phyloP scores from a whole-genome alignment of 2,113 vertebrate species.

The Poeciliopsis retropinna region DNA sequence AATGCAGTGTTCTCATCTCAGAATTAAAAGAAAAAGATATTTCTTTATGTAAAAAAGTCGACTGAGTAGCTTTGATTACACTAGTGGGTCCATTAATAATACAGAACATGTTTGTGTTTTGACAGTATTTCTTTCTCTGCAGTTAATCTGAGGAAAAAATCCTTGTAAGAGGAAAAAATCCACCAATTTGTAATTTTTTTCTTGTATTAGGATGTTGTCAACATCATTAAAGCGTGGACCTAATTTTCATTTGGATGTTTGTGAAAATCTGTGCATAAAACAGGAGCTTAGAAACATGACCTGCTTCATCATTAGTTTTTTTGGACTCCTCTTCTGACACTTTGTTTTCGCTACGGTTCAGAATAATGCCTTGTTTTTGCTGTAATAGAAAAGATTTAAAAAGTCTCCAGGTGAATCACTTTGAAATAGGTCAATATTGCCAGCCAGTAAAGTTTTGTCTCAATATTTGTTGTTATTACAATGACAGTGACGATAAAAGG shows the following conservation, averaged over 20 bases:
- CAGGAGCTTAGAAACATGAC: not conserved
- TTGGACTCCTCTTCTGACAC: too few relatives aligned
- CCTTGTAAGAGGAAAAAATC: not conserved
- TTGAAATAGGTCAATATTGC: not conserved
- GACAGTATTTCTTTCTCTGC: not conserved
- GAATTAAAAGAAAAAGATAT: not conserved
- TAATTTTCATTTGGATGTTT: not conserved
- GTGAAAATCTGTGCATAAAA: not conserved
- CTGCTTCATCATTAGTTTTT: not conserved
- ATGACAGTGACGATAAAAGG: too few relatives aligned
- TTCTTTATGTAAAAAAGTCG: not conserved
- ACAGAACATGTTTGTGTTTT: not conserved
- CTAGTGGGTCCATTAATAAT: not conserved
- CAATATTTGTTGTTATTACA: too few relatives aligned
- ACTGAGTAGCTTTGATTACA: not conserved
- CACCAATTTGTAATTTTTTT: not conserved
- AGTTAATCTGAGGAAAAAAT: not conserved
- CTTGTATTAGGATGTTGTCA: not conserved
- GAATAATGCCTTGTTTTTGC: too few relatives aligned
- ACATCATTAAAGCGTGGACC: not conserved
- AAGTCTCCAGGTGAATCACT: not conserved
- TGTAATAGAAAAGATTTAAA: not conserved
- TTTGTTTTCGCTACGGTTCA: too few relatives aligned
- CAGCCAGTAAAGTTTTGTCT: too few relatives aligned
- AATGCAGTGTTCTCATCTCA: too few relatives aligned